Evolutionary conservation across 2,888 invertebrate species (phyloP).

Genomic region (Nymphalis c-album): DNA sequence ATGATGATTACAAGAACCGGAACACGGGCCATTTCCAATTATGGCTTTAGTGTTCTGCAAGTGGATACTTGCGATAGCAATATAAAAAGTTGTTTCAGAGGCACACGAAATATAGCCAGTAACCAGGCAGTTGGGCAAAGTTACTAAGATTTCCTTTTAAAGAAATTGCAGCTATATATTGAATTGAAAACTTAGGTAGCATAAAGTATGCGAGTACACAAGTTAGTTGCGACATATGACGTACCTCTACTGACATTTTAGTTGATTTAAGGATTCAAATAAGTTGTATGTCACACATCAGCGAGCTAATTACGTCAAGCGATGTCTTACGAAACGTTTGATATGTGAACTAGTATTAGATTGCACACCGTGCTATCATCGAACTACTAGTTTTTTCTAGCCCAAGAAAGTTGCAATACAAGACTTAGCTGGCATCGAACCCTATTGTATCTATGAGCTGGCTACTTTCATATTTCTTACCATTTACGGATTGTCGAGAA

Average conservation of each 20-base stretch:
- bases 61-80: slow-evolving; percentile 66
- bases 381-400: slow-evolving; percentile 66
- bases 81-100: slow-evolving; percentile 70
- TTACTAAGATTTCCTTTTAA: slow-evolving; percentile 69
- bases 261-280: slow-evolving; percentile 55
- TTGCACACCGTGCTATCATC: slow-evolving; percentile 58
- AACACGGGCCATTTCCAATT: slow-evolving; percentile 57
- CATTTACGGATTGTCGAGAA: slow-evolving; percentile 76
- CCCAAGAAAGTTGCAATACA: slow-evolving; percentile 70
- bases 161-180: slow-evolving; percentile 50
- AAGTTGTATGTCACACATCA: slow-evolving; percentile 58
- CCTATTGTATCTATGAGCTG: slow-evolving; percentile 80
- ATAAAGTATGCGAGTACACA: slow-evolving; percentile 53
- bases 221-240: slow-evolving; percentile 49
- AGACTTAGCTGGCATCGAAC: slow-evolving; percentile 65
- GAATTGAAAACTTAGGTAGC: slow-evolving; percentile 64
- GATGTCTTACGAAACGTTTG: slow-evolving; percentile 64
- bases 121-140: slow-evolving; percentile 55
- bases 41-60: slow-evolving; percentile 66
- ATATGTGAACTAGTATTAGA: slow-evolving; percentile 58
- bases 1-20: slow-evolving; percentile 68
- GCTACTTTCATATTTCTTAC: slow-evolving; percentile 79
- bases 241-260: slow-evolving; percentile 44
- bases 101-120: slow-evolving; percentile 69
- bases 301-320: slow-evolving; percentile 62